Evolutionary conservation across 2,797 vertebrate species (phyloP), one percentile per base, ranked within the genome.

Genomic region (Chromis chromis): DNA sequence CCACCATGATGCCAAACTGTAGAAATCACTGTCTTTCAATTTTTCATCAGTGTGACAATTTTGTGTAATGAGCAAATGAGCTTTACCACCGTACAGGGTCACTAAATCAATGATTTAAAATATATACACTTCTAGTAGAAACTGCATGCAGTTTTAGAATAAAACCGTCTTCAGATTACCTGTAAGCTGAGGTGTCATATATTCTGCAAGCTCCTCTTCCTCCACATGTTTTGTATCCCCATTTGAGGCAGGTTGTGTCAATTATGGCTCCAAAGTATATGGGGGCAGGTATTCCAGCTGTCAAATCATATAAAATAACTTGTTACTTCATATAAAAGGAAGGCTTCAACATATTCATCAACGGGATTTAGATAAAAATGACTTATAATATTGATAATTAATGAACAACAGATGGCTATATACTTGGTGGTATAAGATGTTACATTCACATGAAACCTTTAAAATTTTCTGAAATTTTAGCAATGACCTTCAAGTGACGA

Each of bases 231-330:
- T 93, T 97, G 68, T 90, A 89, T 10, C 96, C 96, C 98, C 98
- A 99, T 85, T 96, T 97, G 77, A 99, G 87, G 84, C 97, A 99
- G 1, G 97, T 94, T 70, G 86, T 88, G 50, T 99, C 97, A 49
- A 99, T 97, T 72, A 98, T 79, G 54, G 95, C 95, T 55, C 98
- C 98, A 77, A 96, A 99, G 84, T 98, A 98, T 83, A 99, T 96
- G 1, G 97, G 97, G 7, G 96, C 95, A 36, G 96, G 96, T 62
- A 99, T 96, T 81, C 97, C 98, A 86, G 96, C 97, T 99, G 89
- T 21, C 70, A 81, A 4, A 36, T 9, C 58, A 48, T 28, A 61
- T 24, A 67, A 76, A 77, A 63, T 6, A 65, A 64, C 7, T 19
- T 53, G 3, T 73, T 71, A 83, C 9, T 60, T 81, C 9, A 69